phyloP scores from a whole-genome alignment of 2,797 vertebrate genomes.

The Silurus lanzhouensis region DNA sequence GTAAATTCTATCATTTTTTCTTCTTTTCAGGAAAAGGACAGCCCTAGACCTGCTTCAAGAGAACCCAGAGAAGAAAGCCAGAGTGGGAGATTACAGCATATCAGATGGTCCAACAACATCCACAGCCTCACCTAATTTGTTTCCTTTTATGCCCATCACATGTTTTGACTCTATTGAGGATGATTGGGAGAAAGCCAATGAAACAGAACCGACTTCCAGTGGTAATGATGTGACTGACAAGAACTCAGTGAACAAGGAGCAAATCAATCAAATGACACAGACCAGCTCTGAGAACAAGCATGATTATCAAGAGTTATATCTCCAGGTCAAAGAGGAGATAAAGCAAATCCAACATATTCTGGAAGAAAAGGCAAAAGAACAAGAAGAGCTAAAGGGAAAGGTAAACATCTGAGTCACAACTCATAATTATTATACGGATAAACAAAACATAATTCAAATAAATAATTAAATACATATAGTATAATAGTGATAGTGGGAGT shows the following conservation, averaged over 20 bases:
- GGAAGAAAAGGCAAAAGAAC: constrained; percentile 63
- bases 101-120: constrained; percentile 26
- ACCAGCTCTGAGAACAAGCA: constrained; percentile 55
- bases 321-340: constrained; percentile 77
- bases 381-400: background rate
- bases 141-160: background rate
- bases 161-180: background rate
- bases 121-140: constrained; percentile 11
- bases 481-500: background rate
- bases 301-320: constrained; percentile 71
- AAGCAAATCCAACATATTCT: constrained; percentile 67
- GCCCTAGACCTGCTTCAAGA: constrained; percentile 39
- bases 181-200: background rate
- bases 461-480: too few species aligned
- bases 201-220: constrained; percentile 52
- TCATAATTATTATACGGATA: too few species aligned
- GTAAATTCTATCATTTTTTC: background rate
- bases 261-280: constrained; percentile 75
- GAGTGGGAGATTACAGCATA: constrained; percentile 39
- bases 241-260: constrained; percentile 79
- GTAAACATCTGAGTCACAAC: too few species aligned
- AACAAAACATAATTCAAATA: too few species aligned
- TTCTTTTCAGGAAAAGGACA: constrained; percentile 73
- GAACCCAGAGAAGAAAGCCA: constrained; percentile 68
- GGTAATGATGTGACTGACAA: constrained; percentile 84